Evolutionary conservation across 2,888 invertebrate species (phyloP).

Genomic region (Lasiommata megera): DNA sequence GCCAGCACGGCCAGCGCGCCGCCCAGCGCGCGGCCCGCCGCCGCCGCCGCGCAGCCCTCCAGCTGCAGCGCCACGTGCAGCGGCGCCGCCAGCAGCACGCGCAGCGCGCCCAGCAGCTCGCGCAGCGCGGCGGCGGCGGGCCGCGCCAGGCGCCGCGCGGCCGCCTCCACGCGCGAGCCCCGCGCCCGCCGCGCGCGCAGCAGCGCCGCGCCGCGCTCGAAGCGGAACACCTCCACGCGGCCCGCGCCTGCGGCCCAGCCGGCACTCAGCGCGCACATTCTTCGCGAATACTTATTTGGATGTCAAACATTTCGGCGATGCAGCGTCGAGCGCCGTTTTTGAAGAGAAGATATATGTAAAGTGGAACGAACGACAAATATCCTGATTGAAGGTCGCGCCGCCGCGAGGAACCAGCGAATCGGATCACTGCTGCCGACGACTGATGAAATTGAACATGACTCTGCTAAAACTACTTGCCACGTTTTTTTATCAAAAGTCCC

Average conservation of each 20-base stretch:
- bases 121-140: slow-evolving; percentile 80
- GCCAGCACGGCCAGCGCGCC: slow-evolving; percentile 53
- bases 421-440: no score
- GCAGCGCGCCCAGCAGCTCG: slow-evolving; percentile 77
- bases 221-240: slow-evolving; percentile 58
- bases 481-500: no score
- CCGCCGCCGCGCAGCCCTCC: slow-evolving; percentile 38
- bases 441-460: no score
- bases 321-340: not conserved
- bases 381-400: no score
- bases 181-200: slow-evolving; percentile 38
- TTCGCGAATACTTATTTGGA: not conserved
- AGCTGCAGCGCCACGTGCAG: not conserved
- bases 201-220: slow-evolving; percentile 47
- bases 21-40: slow-evolving; percentile 23
- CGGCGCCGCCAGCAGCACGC: not conserved
- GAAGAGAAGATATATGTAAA: no score
- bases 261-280: not conserved
- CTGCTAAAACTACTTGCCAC: no score
- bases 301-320: no score
- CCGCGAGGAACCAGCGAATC: no score
- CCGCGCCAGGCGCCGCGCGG: slow-evolving; percentile 34
- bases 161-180: slow-evolving; percentile 37
- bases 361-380: no score
- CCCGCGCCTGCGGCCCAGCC: slow-evolving; percentile 38